These are phyloP conservation scores for Choloepus didactylus DNA, from an alignment of 2,797 vertebrate genomes.

Conservation along the genomic window DNA sequence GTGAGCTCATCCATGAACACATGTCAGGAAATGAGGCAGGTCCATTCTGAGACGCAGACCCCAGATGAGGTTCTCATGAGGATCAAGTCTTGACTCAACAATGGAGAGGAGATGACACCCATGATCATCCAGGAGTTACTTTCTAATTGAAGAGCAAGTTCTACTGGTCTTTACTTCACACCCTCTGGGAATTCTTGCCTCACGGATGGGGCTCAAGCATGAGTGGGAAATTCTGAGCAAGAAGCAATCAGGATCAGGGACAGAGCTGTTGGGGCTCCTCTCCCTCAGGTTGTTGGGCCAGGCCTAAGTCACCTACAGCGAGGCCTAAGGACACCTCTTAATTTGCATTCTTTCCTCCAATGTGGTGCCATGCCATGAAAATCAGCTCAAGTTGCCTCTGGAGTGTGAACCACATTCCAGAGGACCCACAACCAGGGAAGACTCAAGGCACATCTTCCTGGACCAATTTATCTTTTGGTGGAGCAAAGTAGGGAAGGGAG, in stretches of 20 bases:
- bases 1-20: neutral
- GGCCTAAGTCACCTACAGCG: neutral
- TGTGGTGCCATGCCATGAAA: neutral
- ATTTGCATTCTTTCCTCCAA: neutral
- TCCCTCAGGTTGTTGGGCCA: neutral
- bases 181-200: neutral
- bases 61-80: neutral
- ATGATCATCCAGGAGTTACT: neutral
- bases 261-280: neutral
- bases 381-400: neutral
- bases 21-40: neutral
- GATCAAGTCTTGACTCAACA: neutral
- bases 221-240: neutral
- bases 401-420: neutral
- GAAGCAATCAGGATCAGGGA: neutral
- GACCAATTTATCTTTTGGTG: neutral
- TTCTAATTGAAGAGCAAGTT: neutral
- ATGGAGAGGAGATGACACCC: neutral
- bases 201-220: neutral
- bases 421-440: neutral
- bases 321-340: neutral
- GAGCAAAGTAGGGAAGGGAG: neutral
- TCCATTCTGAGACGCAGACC: neutral
- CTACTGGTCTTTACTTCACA: neutral
- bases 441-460: neutral